These are phyloP conservation scores for Blomia tropicalis DNA, from an alignment of 2,888 invertebrate species.

Conservation along the genomic window DNA sequence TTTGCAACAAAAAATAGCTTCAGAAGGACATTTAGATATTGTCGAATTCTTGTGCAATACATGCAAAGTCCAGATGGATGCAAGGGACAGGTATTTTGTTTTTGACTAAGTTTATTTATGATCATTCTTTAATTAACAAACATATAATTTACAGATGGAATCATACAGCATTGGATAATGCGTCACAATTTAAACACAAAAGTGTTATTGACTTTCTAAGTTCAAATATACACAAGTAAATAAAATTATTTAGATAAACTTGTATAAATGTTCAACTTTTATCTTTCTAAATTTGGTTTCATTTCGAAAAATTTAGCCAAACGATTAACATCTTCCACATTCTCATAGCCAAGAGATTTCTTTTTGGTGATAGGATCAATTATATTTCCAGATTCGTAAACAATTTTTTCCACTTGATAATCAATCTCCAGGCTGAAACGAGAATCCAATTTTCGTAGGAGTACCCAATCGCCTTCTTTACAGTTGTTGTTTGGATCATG, in stretches of 20 bases:
- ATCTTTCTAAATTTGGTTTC: constrained; percentile 8
- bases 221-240: background rate
- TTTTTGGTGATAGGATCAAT: constrained; percentile 26
- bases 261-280: background rate
- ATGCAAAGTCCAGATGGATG: background rate
- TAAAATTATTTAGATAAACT: background rate
- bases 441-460: constrained; percentile 23
- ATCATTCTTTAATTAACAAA: no score
- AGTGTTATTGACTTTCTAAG: constrained; percentile 2
- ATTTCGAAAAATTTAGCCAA: constrained; percentile 3
- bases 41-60: background rate
- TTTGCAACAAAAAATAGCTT: no score
- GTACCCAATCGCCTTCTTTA: constrained; percentile 26
- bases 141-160: no score
- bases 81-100: background rate
- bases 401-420: constrained; percentile 24
- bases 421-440: constrained; percentile 21
- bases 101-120: background rate
- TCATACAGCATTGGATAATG: background rate
- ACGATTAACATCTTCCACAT: constrained; percentile 24
- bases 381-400: constrained; percentile 25
- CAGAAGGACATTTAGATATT: background rate
- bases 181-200: background rate
- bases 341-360: constrained; percentile 23
- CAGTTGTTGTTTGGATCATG: constrained; percentile 20